phyloP scores from a whole-genome alignment of 1,140 invertebrate genomes.

The Eulimnadia texana region DNA sequence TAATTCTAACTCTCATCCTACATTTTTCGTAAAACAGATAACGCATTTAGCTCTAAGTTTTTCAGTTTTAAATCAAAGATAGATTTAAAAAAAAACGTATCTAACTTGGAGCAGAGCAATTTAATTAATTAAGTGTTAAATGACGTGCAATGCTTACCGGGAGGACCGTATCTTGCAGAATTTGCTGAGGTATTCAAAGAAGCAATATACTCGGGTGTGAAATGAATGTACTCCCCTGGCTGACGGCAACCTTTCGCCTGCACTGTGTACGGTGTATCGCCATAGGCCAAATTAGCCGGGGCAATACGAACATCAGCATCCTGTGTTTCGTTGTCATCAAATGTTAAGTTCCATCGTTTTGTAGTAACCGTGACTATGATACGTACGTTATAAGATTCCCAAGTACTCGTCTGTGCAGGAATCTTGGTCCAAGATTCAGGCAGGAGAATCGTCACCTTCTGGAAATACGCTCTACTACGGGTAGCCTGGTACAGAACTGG shows the following conservation, averaged over 20 bases:
- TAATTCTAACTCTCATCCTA: not conserved
- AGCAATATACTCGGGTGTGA: slow-evolving; percentile 25
- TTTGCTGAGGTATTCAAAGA: not conserved
- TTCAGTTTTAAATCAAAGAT: not conserved
- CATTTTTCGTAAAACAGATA: not conserved
- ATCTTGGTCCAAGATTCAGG: slow-evolving; percentile 4
- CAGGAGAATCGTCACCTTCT: not conserved
- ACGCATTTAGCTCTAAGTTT: too few species aligned
- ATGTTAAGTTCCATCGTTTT: not conserved
- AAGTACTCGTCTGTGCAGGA: not conserved
- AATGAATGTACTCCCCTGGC: slow-evolving; percentile 24
- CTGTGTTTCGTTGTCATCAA: not conserved
- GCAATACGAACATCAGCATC: slow-evolving; percentile 9
- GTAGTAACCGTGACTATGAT: not conserved
- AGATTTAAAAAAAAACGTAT: not conserved
- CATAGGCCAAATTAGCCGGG: slow-evolving; percentile 14
- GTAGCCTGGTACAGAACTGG: not conserved
- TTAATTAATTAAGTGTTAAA: not conserved
- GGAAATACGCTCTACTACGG: not conserved
- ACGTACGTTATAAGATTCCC: not conserved
- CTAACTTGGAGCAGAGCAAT: not conserved
- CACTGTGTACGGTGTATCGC: slow-evolving; percentile 25
- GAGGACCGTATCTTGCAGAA: not conserved
- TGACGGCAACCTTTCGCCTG: slow-evolving; percentile 26
- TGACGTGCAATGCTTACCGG: not conserved